These are phyloP conservation scores for Ennomos quercinarius DNA, from an alignment of 2,888 invertebrate genomes.

Conservation along the genomic window DNA sequence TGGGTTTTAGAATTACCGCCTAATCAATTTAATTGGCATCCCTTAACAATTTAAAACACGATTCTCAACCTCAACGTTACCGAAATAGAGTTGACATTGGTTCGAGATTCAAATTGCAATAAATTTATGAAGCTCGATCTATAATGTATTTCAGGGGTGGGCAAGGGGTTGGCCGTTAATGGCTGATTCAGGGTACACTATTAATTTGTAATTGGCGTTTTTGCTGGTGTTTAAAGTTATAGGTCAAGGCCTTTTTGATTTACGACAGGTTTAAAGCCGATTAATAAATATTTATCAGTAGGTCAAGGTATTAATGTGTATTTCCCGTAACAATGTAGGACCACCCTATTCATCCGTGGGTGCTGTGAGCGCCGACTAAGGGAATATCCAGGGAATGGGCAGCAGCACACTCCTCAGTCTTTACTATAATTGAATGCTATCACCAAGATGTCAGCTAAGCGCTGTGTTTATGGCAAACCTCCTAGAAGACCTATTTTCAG, in stretches of 20 bases:
- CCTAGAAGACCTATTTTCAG: too few species aligned
- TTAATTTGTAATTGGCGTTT: conserved; percentile 39
- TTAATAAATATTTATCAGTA: too few species aligned
- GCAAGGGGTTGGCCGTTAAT: conserved; percentile 33
- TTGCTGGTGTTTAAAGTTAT: conserved; percentile 23
- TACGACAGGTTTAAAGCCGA: conserved; percentile 8
- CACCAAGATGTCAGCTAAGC: too few species aligned
- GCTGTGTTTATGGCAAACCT: too few species aligned
- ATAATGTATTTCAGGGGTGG: conserved; percentile 44
- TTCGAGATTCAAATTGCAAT: conserved; percentile 30
- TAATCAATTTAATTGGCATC: conserved; percentile 50
- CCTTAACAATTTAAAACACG: background rate
- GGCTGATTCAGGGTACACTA: conserved; percentile 38
- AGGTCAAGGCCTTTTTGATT: conserved; percentile 21
- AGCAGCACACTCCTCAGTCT: too few species aligned
- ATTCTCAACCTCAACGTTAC: conserved; percentile 2
- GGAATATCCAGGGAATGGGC: too few species aligned
- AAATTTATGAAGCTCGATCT: conserved; percentile 49
- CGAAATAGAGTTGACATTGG: conserved; percentile 9
- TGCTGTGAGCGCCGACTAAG: too few species aligned
- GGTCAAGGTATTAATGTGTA: too few species aligned
- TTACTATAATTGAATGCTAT: too few species aligned
- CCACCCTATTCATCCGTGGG: too few species aligned
- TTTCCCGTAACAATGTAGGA: too few species aligned
- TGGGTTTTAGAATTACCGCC: conserved; percentile 37